Evolutionary conservation across 2,113 vertebrate species (phyloP), one percentile per base, ranked within the genome.

Genomic region (Gnathonemus longibarbis): DNA sequence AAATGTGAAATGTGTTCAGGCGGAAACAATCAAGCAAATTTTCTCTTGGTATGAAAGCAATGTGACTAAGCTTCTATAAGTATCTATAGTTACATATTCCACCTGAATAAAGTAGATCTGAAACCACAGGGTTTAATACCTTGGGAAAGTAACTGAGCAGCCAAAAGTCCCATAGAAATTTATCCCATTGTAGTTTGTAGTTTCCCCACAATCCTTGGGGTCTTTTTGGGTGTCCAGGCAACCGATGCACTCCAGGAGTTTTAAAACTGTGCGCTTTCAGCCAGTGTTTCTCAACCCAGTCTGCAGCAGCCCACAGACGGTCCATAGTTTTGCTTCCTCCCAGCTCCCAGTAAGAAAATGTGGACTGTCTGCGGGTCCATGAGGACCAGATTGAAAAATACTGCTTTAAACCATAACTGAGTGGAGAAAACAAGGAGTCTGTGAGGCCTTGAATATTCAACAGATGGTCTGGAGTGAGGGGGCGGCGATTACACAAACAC

Each of bases 381-480:
- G 62, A 66, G n/a, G 62, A 31, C n/a, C 62, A 66, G 62, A 31
- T 4, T 11, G 62, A 27, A 70, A 70, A 70, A 70, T 1, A 27
- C 27, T 13, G 50, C 85, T 87, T 19, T 27, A 27, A 27, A 84
- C 62, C 89, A 90, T 89, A 7, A 87, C 89, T 88, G 92, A 90
- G 87, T 90, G 90, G 70, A 93, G 93, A 93, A 89, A 90, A 92
- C 7, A 35, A 80, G 90, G 50, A 70, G 77, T 85, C 52, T 39
- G 89, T 74, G 62, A 53, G 42, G 15, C 3, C 91, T 94, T 95
- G 94, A 95, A 95, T 95, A 95, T 95, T 94, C 93, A 95, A 84
- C 77, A 92, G 91, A 84, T 87, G 90, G 85, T 45, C 58, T 35
- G 90, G 49, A 89, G 53, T 35, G 7, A 3, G 50, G 86, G 42